Evolutionary conservation across 2,113 vertebrate species (phyloP).

Genomic region (Hydrolagus affinis): DNA sequence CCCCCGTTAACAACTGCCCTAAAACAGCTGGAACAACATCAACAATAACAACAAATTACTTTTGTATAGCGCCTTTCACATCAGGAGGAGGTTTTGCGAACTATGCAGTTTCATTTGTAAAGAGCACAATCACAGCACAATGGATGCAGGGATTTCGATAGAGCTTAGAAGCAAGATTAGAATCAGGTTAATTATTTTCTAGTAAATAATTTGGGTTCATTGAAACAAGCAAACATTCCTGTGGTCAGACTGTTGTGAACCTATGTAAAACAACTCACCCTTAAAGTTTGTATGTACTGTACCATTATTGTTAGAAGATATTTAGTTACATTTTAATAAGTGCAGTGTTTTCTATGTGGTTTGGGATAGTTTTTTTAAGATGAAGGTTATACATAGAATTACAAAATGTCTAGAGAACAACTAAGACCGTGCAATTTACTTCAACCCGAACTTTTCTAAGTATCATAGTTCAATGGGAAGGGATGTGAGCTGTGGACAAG

Average conservation of each 20-base stretch:
- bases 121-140: neutral
- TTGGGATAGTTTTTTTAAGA: neutral
- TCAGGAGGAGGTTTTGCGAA: no score
- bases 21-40: no score
- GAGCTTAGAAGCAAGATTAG: neutral
- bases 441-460: neutral
- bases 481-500: no score
- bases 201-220: neutral
- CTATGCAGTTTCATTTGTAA: neutral
- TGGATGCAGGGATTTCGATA: neutral
- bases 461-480: no score
- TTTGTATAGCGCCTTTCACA: no score
- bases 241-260: neutral
- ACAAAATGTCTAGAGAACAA: neutral
- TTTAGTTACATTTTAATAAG: neutral
- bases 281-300: neutral
- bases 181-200: constrained; percentile 6
- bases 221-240: constrained; percentile 11
- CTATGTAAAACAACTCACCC: neutral
- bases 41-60: no score
- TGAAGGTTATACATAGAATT: neutral
- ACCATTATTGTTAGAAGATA: neutral
- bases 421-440: neutral
- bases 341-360: neutral
- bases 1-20: no score